These are phyloP conservation scores for Gastracanthus pulcherrimus DNA, from an alignment of 2,888 invertebrate genomes.

Conservation along the genomic window DNA sequence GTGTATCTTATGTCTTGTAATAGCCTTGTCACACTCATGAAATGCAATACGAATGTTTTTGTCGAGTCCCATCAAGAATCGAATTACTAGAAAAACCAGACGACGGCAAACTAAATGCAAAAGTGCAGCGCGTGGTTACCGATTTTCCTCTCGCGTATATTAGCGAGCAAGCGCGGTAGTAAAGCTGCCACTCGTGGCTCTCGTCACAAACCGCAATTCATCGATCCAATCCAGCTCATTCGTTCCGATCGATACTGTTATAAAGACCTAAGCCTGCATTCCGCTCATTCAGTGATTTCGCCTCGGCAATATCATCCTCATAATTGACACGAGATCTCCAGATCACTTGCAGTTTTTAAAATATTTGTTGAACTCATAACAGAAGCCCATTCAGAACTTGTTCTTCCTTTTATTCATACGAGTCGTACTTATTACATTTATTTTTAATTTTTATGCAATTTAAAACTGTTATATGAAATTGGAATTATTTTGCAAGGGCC, in stretches of 20 bases:
- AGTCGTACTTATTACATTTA: not conserved
- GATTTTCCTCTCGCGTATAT: slow-evolving; percentile 10
- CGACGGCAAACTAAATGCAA: slow-evolving; percentile 22
- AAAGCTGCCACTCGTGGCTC: not conserved
- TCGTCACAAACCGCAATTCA: slow-evolving; percentile 31
- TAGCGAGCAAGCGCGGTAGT: not conserved
- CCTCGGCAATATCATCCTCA: not conserved
- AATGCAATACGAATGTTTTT: slow-evolving; percentile 40
- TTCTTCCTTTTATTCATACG: too few relatives aligned
- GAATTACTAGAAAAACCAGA: slow-evolving; percentile 3
- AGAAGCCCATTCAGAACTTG: not conserved
- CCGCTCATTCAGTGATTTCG: slow-evolving; percentile 9
- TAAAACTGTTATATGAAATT: not conserved
- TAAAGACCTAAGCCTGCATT: slow-evolving; percentile 8
- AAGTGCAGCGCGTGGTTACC: slow-evolving; percentile 5
- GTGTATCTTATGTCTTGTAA: slow-evolving; percentile 4
- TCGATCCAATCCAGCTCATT: slow-evolving; percentile 31
- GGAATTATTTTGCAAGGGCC: not conserved
- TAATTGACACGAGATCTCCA: slow-evolving; percentile 11
- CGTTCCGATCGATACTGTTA: slow-evolving; percentile 17
- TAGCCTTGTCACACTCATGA: slow-evolving; percentile 6
- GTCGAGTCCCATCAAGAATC: not conserved
- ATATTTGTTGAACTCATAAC: not conserved
- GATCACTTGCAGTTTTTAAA: not conserved
- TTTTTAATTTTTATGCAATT: not conserved